A percentile compares a stretch with the other conserved stretches of the same genome.
phyloP scores from a whole-genome alignment of 2,797 vertebrate species.

The Lagodon rhomboides region DNA sequence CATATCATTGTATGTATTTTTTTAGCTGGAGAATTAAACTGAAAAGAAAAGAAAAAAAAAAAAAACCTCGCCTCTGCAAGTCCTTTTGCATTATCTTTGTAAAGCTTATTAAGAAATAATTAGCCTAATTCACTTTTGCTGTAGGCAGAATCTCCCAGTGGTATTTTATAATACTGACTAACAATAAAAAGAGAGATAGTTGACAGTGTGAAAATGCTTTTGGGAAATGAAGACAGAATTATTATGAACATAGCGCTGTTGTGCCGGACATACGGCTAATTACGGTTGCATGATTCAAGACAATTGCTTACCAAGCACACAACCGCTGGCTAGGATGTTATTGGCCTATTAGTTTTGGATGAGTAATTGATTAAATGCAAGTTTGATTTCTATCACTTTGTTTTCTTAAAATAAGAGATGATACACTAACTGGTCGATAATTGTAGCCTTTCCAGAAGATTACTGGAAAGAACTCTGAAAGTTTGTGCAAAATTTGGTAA shows the following conservation, averaged over 20 bases:
- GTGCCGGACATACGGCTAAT: slow-evolving; percentile 40
- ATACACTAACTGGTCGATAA: neutral
- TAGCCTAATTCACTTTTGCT: slow-evolving; percentile 75
- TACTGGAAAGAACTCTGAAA: neutral
- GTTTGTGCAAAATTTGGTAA: neutral
- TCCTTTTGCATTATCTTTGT: slow-evolving; percentile 53
- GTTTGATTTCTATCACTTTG: too few species aligned
- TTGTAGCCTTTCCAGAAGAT: too few species aligned
- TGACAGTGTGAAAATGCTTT: slow-evolving; percentile 66
- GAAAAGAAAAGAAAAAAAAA: slow-evolving; percentile 46
- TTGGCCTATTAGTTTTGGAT: too few species aligned
- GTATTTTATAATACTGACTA: slow-evolving; percentile 54
- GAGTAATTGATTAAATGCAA: too few species aligned
- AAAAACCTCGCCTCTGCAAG: slow-evolving; percentile 38
- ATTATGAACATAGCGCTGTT: slow-evolving; percentile 58
- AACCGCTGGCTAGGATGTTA: too few species aligned
- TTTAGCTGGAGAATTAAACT: slow-evolving; percentile 45
- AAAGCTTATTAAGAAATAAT: slow-evolving; percentile 79
- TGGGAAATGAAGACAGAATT: slow-evolving; percentile 69
- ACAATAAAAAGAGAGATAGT: slow-evolving; percentile 58
- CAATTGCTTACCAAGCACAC: neutral
- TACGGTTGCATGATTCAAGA: slow-evolving; percentile 33
- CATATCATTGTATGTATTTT: slow-evolving; percentile 10
- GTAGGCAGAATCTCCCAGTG: slow-evolving; percentile 50
- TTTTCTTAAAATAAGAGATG: neutral